Conservation (phyloP, 2,888 invertebrate species). For the Athalia rosae region DNA sequence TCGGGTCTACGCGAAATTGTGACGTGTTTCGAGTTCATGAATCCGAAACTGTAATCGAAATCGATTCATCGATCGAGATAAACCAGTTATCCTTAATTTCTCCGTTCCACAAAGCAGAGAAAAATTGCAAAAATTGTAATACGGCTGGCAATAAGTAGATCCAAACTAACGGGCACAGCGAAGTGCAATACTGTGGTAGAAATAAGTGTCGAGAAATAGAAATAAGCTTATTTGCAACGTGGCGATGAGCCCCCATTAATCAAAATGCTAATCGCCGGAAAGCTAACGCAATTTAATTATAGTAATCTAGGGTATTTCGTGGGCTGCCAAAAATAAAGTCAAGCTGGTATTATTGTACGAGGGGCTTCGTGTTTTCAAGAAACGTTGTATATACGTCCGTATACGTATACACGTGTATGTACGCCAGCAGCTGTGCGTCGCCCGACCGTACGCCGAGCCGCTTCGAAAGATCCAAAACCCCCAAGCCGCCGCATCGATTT, state of each 20-base stretch:
- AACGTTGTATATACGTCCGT: background rate
- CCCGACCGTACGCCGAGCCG: too few relatives aligned
- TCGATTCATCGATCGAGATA: too few relatives aligned
- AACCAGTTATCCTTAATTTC: too few relatives aligned
- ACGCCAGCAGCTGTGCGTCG: too few relatives aligned
- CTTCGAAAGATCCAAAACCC: slow-evolving; percentile 38
- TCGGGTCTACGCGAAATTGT: too few relatives aligned
- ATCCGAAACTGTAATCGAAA: too few relatives aligned
- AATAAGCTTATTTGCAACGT: background rate
- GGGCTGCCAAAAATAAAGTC: slow-evolving; percentile 39
- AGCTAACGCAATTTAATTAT: slow-evolving; percentile 39
- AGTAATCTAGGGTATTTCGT: slow-evolving; percentile 31
- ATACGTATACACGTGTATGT: too few relatives aligned
- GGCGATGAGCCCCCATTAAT: slow-evolving; percentile 32
- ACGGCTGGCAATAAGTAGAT: too few relatives aligned
- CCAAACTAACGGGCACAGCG: too few relatives aligned
- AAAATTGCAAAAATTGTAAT: too few relatives aligned
- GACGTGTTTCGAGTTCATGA: too few relatives aligned
- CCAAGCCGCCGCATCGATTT: slow-evolving; percentile 17
- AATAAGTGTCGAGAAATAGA: slow-evolving; percentile 11
- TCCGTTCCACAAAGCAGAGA: too few relatives aligned
- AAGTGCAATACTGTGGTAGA: background rate
- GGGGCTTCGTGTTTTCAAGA: slow-evolving; percentile 35
- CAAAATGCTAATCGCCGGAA: slow-evolving; percentile 32
- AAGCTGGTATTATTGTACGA: slow-evolving; percentile 34